Base-by-base conservation (phyloP, 2,797 vertebrate species). In the Mus minutoides region DNA sequence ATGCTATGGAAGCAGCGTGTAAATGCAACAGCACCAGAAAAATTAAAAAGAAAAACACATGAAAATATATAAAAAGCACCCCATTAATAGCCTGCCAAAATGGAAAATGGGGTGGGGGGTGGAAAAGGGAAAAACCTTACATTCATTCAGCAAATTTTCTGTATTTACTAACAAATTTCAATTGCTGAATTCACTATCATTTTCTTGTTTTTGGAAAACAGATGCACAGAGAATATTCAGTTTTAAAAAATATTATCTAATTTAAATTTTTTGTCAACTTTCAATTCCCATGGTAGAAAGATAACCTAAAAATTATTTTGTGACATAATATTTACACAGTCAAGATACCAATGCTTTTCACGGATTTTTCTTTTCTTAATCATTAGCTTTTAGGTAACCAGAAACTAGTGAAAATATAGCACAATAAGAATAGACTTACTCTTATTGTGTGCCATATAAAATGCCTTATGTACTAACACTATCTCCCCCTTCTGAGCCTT, bases 181-280 rank as follows among this genome's bases (percentile, higher is more conserved):
- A 91, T 46, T 88, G 56, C 21, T 97, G 29, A 95, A 86, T n/a
- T 24, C 29, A 90, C 14, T 34, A 77, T 64, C 37, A 91, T 80
- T 96, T 94, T 73, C n/a, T 91, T 85, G 21, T 80, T 93, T 58
- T 89, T 56, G 37, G 73, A 49, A 95, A 92, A 90, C 46, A 89
- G 71, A 97, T 62, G 24, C 2, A 71, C 19, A 64, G 10, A 88
- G 31, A 89, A 88, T 16, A 75, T 40, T 77, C 89, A 54, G 26
- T 19, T n/a, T n/a, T n/a, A n/a, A 71, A 96, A 94, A 95, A 90
- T 71, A 21, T 37, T 87, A 56, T 46, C 52, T 87, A 92, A 11
- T 64, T 94, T 37, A 92, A 88, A 86, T 31, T 80, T 84, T 84
- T 84, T 67, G 16, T 85, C 88, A 29, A 76, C 24, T 24, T 80